phyloP scores from a whole-genome alignment of 2,797 vertebrate species.

The Peromyscus attwateri region DNA sequence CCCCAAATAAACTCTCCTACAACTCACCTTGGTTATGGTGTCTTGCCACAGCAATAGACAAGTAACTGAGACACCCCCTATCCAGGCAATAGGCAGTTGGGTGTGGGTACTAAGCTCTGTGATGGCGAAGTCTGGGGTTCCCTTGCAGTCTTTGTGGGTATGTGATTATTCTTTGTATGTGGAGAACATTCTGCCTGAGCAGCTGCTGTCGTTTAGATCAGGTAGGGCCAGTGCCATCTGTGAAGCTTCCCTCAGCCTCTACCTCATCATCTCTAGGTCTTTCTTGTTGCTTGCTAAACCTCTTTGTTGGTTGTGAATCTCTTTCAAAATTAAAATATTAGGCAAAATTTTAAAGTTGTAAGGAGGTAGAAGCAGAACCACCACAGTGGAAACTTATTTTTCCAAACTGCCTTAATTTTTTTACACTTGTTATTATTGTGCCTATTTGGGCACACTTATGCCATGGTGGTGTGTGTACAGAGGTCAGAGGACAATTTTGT shows the following conservation, averaged over 20 bases:
- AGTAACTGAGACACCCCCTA: background rate
- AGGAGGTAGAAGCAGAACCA: background rate
- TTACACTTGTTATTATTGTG: background rate
- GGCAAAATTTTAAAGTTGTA: background rate
- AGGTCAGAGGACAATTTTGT: background rate
- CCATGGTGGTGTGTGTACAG: background rate
- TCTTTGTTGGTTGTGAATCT: background rate
- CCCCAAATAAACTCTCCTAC: background rate
- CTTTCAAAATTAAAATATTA: conserved; percentile 39
- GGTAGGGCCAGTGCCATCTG: background rate
- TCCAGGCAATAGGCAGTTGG: background rate
- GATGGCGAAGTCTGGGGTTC: background rate
- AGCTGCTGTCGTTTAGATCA: background rate
- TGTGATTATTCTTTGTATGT: fast-evolving
- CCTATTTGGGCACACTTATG: background rate
- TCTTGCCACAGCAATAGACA: background rate
- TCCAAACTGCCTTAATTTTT: conserved; percentile 5
- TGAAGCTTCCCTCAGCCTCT: background rate
- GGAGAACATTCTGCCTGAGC: background rate
- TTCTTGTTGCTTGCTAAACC: background rate
- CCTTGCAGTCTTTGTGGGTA: background rate
- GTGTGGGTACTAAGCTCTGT: background rate
- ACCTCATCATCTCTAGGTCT: background rate
- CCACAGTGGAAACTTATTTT: background rate
- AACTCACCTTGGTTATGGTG: background rate